Conservation (phyloP, 2,797 vertebrate genomes). For the Champsocephalus esox region DNA sequence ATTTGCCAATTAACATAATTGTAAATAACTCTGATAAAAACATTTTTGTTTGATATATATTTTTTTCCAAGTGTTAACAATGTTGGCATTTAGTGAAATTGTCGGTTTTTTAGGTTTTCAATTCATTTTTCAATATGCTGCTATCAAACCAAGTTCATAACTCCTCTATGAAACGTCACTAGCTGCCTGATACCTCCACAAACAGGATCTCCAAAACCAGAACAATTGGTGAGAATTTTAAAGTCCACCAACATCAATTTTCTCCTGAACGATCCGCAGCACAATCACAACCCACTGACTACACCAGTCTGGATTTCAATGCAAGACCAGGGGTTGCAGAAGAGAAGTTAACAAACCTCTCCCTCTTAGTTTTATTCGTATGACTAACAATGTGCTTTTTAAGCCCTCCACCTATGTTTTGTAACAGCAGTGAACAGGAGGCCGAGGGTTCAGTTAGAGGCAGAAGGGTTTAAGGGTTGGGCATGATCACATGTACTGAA, state of each 20-base stretch:
- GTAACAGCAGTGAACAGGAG: constrained; percentile 10
- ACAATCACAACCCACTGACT: background rate
- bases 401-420: background rate
- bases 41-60: too few species aligned
- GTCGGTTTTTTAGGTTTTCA: too few species aligned
- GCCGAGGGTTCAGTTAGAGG: constrained; percentile 11
- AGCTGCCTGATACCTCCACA: too few species aligned
- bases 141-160: too few species aligned
- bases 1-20: background rate
- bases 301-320: background rate
- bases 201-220: background rate
- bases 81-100: too few species aligned
- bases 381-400: background rate
- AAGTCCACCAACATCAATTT: background rate
- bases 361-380: background rate
- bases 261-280: background rate
- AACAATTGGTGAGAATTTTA: background rate
- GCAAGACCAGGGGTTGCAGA: background rate
- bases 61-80: too few species aligned
- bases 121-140: too few species aligned
- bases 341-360: background rate
- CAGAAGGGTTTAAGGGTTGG: constrained; percentile 3
- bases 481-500: background rate
- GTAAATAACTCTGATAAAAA: too few species aligned
- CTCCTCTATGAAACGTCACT: background rate